Base-by-base conservation (phyloP, 2,113 vertebrate species). In the Callorhinus ursinus region DNA sequence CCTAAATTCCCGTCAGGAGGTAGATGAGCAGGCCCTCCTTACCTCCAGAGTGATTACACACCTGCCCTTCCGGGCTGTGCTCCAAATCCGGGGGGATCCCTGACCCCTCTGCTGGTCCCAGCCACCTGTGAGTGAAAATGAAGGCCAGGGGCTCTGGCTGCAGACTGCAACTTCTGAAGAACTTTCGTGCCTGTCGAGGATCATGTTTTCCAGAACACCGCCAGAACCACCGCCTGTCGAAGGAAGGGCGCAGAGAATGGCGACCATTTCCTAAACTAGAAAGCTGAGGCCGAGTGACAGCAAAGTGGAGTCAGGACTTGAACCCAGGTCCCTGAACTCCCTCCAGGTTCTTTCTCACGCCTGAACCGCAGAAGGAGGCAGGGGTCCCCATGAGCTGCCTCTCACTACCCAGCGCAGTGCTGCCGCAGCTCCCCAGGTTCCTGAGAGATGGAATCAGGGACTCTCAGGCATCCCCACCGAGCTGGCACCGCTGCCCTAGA, bases 321-420 rank as follows among this genome's bases (percentile, higher is more conserved):
- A 94, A 92, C 72, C 93, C 97, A 53, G 21, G 36, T 71, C 79
- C 91, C 65, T 67, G 36, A 63, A 69, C 83, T 96, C 94, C 94
- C 84, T 39, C 84, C 51, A 24, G 69, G 61, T 55, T 96, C 71
- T 36, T 96, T 82, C 95, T 97, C 96, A 97, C 83, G 95, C 71
- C 80, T 14, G 83, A 90, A 82, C 59, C 83, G 74, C 89, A 89
- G 82, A 21, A 83, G 36, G 53, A 90, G 49, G 33, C 89, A 31
- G 19, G 81, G 61, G 18, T 82, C 77, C 88, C 77, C 69, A 39
- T 46, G 19, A 79, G 61, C 61, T 14, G n/a, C n/a, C 19, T 79
- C 74, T 67, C 28, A 36, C 80, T 42, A 67, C 46, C 18, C 10
- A 7, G 81, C 33, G 4, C 39, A 31, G 7, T 28, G 42, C 74